These are phyloP conservation scores for Julus scandinavius DNA, from an alignment of 2,888 invertebrate species.

Conservation along the genomic window DNA sequence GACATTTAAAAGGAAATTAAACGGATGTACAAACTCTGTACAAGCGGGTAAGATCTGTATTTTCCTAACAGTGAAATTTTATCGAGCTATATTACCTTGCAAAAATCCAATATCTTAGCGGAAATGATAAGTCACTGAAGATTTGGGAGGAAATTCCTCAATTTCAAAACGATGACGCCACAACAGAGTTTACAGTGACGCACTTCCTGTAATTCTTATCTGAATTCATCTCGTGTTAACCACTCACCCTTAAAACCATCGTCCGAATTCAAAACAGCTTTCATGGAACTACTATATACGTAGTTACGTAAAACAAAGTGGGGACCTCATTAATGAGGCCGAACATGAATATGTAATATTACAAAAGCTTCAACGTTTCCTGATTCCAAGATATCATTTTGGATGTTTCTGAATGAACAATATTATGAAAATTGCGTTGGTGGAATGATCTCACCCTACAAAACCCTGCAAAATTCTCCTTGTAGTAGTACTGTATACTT, in stretches of 20 bases:
- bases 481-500: background rate
- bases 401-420: background rate
- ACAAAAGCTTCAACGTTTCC: background rate
- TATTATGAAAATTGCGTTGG: background rate
- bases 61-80: background rate
- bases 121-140: background rate
- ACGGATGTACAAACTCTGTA: background rate
- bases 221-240: background rate
- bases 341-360: background rate
- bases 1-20: no score
- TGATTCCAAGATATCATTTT: background rate
- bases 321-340: background rate
- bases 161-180: background rate
- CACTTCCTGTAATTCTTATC: background rate
- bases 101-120: background rate
- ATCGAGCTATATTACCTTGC: background rate
- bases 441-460: conserved; percentile 4
- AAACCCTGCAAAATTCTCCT: background rate
- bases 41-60: background rate
- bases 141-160: conserved; percentile 15
- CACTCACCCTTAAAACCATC: no score
- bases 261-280: no score
- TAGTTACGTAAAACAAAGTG: background rate
- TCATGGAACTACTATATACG: background rate
- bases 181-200: conserved; percentile 6